phyloP scores from a whole-genome alignment of 1,140 invertebrate genomes.

The Atta cephalotes region DNA sequence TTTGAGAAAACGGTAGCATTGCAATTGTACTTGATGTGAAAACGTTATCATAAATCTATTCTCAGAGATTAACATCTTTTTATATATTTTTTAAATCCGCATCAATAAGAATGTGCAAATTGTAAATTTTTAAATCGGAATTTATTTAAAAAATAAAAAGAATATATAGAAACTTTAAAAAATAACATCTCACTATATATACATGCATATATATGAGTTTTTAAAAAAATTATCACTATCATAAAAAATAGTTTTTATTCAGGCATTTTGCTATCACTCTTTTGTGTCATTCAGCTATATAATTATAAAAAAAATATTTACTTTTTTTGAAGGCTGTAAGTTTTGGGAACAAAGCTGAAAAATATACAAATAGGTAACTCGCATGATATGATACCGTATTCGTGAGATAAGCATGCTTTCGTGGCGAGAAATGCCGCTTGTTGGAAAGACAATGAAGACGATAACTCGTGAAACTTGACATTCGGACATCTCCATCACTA shows the following conservation, averaged over 20 bases:
- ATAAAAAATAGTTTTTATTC: neutral
- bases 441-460: constrained; percentile 39
- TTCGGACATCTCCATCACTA: constrained; percentile 24
- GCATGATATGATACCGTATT: neutral
- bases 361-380: constrained; percentile 5
- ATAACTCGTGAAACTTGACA: constrained; percentile 28
- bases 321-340: neutral
- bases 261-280: neutral
- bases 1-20: constrained; percentile 13
- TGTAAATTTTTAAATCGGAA: neutral
- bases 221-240: neutral
- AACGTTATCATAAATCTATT: neutral
- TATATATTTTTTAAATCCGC: neutral
- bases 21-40: neutral
- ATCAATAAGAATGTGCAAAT: neutral
- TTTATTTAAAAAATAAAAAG: neutral
- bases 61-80: neutral
- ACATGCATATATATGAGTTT: neutral
- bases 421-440: neutral
- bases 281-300: neutral
- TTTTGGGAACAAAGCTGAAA: neutral
- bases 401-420: constrained; percentile 2
- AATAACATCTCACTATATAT: neutral
- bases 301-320: neutral
- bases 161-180: neutral